A percentile compares a stretch with the other conserved stretches of the same genome.
These are phyloP conservation scores for Athene cunicularia DNA, from an alignment of 2,113 vertebrate genomes.

Conservation along the genomic window DNA sequence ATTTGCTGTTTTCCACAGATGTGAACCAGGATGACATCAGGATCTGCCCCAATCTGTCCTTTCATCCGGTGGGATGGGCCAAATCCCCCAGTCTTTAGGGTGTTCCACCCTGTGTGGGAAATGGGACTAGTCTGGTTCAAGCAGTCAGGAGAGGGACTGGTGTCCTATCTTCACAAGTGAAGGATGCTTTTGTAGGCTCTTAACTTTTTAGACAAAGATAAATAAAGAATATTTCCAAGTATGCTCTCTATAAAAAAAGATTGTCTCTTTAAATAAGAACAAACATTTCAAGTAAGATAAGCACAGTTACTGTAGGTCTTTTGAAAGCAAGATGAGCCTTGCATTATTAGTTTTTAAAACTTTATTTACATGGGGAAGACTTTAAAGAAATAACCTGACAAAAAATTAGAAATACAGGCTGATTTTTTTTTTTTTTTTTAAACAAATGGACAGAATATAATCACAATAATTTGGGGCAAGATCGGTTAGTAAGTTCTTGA, in stretches of 20 bases:
- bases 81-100: background rate
- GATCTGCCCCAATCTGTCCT: background rate
- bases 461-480: background rate
- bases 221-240: background rate
- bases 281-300: background rate
- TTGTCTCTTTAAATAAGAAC: background rate
- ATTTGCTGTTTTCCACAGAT: background rate
- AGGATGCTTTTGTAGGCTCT: background rate
- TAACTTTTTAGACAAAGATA: background rate
- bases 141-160: background rate
- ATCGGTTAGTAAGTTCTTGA: background rate
- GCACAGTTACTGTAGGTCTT: background rate
- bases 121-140: background rate
- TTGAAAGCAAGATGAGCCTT: background rate
- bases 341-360: background rate
- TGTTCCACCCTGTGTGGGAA: background rate
- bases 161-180: background rate
- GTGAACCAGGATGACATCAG: background rate
- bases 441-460: background rate
- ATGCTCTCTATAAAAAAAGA: background rate
- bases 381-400: background rate
- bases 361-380: background rate
- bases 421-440: background rate
- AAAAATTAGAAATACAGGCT: background rate
- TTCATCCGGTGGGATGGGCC: fast-evolving